Evolutionary conservation across 2,797 vertebrate species (phyloP), one percentile per base, ranked within the genome.

Genomic region (Perodicticus potto): DNA sequence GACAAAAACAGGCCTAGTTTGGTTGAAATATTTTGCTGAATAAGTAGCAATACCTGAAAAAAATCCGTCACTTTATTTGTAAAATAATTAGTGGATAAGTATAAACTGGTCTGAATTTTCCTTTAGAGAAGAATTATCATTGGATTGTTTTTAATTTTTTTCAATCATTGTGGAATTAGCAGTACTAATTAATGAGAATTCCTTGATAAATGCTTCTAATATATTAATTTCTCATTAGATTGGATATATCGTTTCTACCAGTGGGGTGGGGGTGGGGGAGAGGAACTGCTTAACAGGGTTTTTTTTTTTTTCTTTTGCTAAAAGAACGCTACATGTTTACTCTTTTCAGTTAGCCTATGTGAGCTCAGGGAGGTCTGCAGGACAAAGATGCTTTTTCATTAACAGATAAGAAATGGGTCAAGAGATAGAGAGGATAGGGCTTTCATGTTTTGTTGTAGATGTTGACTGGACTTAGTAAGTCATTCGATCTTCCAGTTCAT

Each of bases 151-250:
- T 43, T 17, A 29, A 3, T n/a, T 59, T 73, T 76, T 67, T 72
- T 73, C 10, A 76, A 10, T 77, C 59, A 88, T 65, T 89, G 17
- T 76, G 14, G 45, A 92, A 69, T 20, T 53, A 6, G 25, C 20
- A 57, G 7, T 70, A 20, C 61, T 85, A 72, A 65, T 37, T 73
- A 76, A 94, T 80, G 72, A 91, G 45, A 91, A 90, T 59, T 81
- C 4, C 77, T 76, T 89, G 67, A 32, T 40, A 73, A 80, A 67
- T 83, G 5, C 6, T 82, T 96, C 74, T 85, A 90, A 90, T 16
- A 82, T 77, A 92, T 53, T 63, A 69, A 40, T 49, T 77, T 53
- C 80, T 83, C 20, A 67, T 91, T 85, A 65, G 27, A 10, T 10
- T 61, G 0, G 29, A 49, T 57, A 9, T 74, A 13, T 89, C 29